Percentiles rank a stretch among this genome's conserved stretches.
Conservation (phyloP, 2,888 invertebrate genomes). For the Eubasilissa splendida region DNA sequence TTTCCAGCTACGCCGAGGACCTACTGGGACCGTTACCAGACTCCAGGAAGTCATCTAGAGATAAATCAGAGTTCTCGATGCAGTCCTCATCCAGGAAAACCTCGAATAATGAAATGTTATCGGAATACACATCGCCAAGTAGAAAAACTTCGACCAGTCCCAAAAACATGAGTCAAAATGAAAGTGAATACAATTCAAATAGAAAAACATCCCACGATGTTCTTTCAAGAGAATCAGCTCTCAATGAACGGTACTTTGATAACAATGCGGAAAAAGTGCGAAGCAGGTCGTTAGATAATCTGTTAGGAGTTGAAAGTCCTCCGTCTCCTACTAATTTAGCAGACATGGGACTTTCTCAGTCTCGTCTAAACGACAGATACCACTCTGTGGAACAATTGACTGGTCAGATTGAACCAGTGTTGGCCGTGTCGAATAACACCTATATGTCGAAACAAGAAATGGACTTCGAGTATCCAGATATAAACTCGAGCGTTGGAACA, state of each 20-base stretch:
- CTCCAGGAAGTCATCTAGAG: constrained; percentile 64
- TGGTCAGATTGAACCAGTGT: constrained; percentile 73
- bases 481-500: constrained; percentile 72
- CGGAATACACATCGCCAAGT: constrained; percentile 56
- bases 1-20: constrained; percentile 62
- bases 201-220: constrained; percentile 85
- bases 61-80: constrained; percentile 61
- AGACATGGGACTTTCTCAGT: constrained; percentile 86
- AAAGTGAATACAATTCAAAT: constrained; percentile 61
- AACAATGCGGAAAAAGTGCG: constrained; percentile 81
- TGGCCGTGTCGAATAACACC: constrained; percentile 64
- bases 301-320: constrained; percentile 79
- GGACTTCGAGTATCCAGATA: constrained; percentile 81
- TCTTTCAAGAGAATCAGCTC: constrained; percentile 84
- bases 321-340: constrained; percentile 77
- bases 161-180: constrained; percentile 53
- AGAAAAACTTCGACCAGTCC: constrained; percentile 54
- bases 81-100: constrained; percentile 60
- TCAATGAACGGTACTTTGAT: constrained; percentile 92
- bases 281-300: constrained; percentile 86
- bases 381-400: constrained; percentile 86
- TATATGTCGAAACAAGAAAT: constrained; percentile 74
- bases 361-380: constrained; percentile 90
- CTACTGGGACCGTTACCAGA: constrained; percentile 59
- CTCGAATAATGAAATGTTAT: constrained; percentile 64